phyloP scores from a whole-genome alignment of 2,888 invertebrate genomes.

The Hypomecis atomaria region DNA sequence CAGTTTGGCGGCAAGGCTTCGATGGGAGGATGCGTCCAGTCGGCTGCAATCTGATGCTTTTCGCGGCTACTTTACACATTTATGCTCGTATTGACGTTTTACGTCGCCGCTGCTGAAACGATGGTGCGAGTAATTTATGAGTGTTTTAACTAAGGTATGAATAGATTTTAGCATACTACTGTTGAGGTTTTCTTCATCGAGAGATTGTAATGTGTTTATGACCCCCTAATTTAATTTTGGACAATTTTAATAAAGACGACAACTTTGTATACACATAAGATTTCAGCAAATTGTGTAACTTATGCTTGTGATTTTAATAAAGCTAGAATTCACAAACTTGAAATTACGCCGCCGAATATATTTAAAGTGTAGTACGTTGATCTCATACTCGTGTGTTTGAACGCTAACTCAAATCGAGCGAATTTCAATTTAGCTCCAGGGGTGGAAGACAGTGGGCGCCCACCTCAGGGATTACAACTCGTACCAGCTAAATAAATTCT shows the following conservation, averaged over 20 bases:
- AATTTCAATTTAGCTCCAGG: slow-evolving; percentile 45
- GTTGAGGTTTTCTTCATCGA: no score
- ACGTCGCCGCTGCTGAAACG: no score
- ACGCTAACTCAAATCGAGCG: slow-evolving; percentile 44
- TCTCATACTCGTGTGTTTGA: slow-evolving; percentile 33
- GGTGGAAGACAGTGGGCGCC: slow-evolving; percentile 36
- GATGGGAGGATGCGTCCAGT: slow-evolving; percentile 58
- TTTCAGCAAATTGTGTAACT: neutral
- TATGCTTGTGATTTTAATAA: slow-evolving; percentile 2
- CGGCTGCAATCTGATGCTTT: slow-evolving; percentile 51
- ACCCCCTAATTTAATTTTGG: no score
- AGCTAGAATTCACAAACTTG: slow-evolving; percentile 21
- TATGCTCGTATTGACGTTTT: no score
- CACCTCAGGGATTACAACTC: slow-evolving; percentile 15
- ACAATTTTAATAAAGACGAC: neutral
- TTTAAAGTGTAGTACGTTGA: slow-evolving; percentile 40
- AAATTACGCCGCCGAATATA: slow-evolving; percentile 31
- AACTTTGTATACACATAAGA: neutral
- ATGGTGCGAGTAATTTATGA: no score
- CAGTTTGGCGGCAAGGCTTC: slow-evolving; percentile 71
- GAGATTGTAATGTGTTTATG: no score
- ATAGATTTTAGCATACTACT: no score
- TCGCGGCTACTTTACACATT: slow-evolving; percentile 41
- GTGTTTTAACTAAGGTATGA: no score
- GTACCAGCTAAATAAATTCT: slow-evolving; percentile 17